These are phyloP conservation scores for Pantherophis vulpinus DNA, from an alignment of 2,797 vertebrate genomes.

Conservation along the genomic window DNA sequence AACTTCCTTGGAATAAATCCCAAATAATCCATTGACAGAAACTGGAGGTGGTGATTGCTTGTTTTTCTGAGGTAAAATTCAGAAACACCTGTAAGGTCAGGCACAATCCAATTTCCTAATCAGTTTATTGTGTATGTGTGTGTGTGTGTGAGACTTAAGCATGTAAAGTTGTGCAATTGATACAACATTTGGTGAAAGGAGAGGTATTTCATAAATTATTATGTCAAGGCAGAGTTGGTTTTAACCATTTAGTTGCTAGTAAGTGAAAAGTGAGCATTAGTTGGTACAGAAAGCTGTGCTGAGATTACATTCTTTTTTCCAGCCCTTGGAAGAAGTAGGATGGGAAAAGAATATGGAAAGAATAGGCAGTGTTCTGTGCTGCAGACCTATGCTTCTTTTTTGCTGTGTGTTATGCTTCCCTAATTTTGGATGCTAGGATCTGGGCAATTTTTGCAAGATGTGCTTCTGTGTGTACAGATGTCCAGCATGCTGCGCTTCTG, in stretches of 20 bases:
- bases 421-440: not conserved
- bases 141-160: not conserved
- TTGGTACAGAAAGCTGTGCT: not conserved
- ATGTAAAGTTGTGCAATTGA: not conserved
- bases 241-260: constrained; percentile 20
- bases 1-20: constrained; percentile 15
- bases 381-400: not conserved
- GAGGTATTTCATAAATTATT: not conserved
- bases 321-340: not conserved
- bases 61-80: not conserved
- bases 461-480: not conserved
- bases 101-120: not conserved
- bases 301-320: not conserved
- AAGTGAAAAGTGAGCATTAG: not conserved
- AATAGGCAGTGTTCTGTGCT: not conserved
- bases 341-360: not conserved
- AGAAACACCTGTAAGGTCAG: not conserved
- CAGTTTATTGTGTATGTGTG: not conserved
- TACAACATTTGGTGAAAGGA: not conserved
- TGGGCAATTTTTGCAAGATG: not conserved
- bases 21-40: constrained; percentile 23
- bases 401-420: not conserved
- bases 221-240: not conserved
- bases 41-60: not conserved
- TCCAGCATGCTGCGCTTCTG: not conserved